A percentile compares a stretch with the other conserved stretches of the same genome.
These are phyloP conservation scores for Henricia sp. DNA, from an alignment of 53 echinoderm and acorn worm species.

Conservation along the genomic window DNA sequence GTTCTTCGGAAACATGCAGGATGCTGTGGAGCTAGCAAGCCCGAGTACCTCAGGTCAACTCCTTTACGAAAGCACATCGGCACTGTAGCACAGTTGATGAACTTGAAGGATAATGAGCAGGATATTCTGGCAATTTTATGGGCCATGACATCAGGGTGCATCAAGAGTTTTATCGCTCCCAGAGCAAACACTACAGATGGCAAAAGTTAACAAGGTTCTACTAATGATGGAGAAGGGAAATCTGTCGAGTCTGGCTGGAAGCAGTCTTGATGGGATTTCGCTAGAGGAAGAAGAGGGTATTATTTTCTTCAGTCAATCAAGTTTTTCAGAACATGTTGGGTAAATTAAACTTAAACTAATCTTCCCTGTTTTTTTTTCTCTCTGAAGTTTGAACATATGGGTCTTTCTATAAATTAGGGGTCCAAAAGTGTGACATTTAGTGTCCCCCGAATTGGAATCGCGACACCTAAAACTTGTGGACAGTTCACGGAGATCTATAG, in stretches of 20 bases:
- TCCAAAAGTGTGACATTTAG: too few relatives aligned
- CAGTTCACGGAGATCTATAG: too few relatives aligned
- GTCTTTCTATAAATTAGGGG: too few relatives aligned
- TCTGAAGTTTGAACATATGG: background rate
- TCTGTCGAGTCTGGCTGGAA: slow-evolving; percentile 61
- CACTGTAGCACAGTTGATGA: slow-evolving; percentile 72
- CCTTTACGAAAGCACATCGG: slow-evolving; percentile 68
- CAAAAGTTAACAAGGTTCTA: slow-evolving; percentile 77
- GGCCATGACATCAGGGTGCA: slow-evolving; percentile 81
- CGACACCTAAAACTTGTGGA: too few relatives aligned
- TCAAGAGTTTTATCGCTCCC: slow-evolving; percentile 77
- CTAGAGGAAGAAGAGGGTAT: slow-evolving; percentile 73
- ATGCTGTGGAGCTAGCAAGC: slow-evolving; percentile 64
- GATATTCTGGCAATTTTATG: slow-evolving; percentile 77
- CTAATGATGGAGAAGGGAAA: slow-evolving; percentile 72
- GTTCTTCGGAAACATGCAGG: slow-evolving; percentile 53
- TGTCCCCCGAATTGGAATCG: too few relatives aligned
- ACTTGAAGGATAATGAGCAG: slow-evolving; percentile 76
- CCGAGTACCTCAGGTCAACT: slow-evolving; percentile 70
- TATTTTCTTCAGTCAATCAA: background rate
- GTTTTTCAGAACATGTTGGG: background rate
- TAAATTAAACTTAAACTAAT: background rate
- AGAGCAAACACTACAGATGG: slow-evolving; percentile 71
- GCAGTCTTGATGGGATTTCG: slow-evolving; percentile 73
- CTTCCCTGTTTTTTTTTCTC: background rate